A percentile compares a stretch with the other conserved stretches of the same genome.
phyloP scores from a whole-genome alignment of 1,140 invertebrate species.

The Drosophila grimshawi region DNA sequence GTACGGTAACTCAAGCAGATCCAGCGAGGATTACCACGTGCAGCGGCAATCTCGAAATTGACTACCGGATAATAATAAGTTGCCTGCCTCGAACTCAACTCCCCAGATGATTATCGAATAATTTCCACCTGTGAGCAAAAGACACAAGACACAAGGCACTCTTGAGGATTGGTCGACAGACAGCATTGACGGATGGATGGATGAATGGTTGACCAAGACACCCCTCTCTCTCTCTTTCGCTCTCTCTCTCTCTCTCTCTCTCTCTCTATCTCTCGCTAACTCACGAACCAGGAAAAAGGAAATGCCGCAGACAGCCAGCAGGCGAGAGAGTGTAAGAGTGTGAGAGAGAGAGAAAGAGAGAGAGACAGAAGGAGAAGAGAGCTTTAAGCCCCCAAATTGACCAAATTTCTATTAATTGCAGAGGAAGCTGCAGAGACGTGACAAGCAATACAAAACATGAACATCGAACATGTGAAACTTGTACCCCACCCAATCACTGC shows the following conservation, averaged over 20 bases:
- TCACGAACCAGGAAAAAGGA: slow-evolving; percentile 40
- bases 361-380: not conserved
- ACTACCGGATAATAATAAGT: slow-evolving; percentile 62
- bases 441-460: slow-evolving; percentile 45
- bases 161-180: slow-evolving; percentile 32
- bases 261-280: not conserved
- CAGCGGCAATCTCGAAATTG: slow-evolving; percentile 59
- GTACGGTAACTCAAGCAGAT: slow-evolving; percentile 44
- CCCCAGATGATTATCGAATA: slow-evolving; percentile 62
- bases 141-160: not conserved
- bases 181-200: slow-evolving; percentile 58
- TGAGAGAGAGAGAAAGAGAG: not conserved
- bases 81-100: slow-evolving; percentile 37
- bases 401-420: slow-evolving; percentile 58
- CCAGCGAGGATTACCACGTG: slow-evolving; percentile 55
- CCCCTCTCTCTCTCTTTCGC: not conserved
- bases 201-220: slow-evolving; percentile 39
- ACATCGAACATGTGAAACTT: slow-evolving; percentile 36
- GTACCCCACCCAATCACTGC: slow-evolving; percentile 26
- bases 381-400: slow-evolving; percentile 28
- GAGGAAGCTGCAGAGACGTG: slow-evolving; percentile 66
- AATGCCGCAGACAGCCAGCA: slow-evolving; percentile 46
- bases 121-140: slow-evolving; percentile 54
- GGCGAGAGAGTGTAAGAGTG: slow-evolving; percentile 2
- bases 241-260: no score